Evolutionary conservation across 1,140 invertebrate genomes (phyloP).

Genomic region (Agrilus planipennis): DNA sequence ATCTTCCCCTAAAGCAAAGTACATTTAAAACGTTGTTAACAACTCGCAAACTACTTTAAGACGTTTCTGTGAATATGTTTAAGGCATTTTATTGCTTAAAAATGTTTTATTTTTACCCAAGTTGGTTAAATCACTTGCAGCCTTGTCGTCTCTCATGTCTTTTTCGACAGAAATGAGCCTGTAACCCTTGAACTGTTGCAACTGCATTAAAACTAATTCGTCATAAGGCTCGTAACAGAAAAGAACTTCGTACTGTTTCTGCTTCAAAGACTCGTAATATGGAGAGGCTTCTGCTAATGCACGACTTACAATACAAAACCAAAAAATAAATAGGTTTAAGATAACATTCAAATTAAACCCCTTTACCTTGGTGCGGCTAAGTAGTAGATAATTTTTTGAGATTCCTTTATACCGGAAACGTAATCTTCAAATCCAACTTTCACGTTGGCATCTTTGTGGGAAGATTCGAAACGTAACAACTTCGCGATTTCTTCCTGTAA

Average conservation of each 20-base stretch:
- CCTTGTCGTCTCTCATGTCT: slow-evolving; percentile 68
- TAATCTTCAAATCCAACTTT: slow-evolving; percentile 80
- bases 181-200: slow-evolving; percentile 71
- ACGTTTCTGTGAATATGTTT: not conserved
- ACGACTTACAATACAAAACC: slow-evolving; percentile 59
- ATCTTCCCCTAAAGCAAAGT: slow-evolving; percentile 41
- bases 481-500: slow-evolving; percentile 83
- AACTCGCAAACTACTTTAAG: not conserved
- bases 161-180: slow-evolving; percentile 85
- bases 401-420: slow-evolving; percentile 50
- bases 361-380: slow-evolving; percentile 78
- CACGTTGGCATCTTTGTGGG: slow-evolving; percentile 56
- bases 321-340: slow-evolving; percentile 5
- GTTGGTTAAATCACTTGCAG: slow-evolving; percentile 44
- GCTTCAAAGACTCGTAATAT: slow-evolving; percentile 86
- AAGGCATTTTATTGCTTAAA: not conserved
- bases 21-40: slow-evolving; percentile 7
- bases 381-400: slow-evolving; percentile 85
- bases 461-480: slow-evolving; percentile 87
- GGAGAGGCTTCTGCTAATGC: slow-evolving; percentile 83
- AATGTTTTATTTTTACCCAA: slow-evolving; percentile 18
- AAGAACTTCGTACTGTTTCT: slow-evolving; percentile 79
- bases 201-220: slow-evolving; percentile 85
- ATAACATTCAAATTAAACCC: not conserved
- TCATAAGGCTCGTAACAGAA: slow-evolving; percentile 95